A percentile compares a stretch with the other conserved stretches of the same genome.
Conservation (phyloP, 2,888 invertebrate species). For the Amphipyra tragopoginis region DNA sequence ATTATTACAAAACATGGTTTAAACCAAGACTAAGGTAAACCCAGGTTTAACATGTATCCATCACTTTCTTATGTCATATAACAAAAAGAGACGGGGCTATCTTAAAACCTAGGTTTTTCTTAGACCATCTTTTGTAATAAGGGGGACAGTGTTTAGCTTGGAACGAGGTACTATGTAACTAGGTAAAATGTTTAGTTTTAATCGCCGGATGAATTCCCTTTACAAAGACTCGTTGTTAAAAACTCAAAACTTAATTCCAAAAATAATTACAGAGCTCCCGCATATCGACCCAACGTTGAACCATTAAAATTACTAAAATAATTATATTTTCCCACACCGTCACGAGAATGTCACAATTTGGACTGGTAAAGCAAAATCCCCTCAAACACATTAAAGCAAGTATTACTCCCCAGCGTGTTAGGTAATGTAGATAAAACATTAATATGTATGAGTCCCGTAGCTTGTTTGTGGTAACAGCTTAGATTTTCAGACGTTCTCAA, state of each 20-base stretch:
- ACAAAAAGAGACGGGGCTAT: too few relatives aligned
- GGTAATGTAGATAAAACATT: conserved; percentile 85
- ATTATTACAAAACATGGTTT: too few relatives aligned
- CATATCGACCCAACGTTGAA: conserved; percentile 16
- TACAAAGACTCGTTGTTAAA: not conserved
- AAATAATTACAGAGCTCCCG: conserved; percentile 30
- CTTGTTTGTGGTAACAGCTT: conserved; percentile 82
- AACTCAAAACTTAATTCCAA: conserved; percentile 20
- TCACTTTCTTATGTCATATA: too few relatives aligned
- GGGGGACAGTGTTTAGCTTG: too few relatives aligned
- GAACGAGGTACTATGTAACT: too few relatives aligned
- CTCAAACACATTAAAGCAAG: conserved; percentile 81
- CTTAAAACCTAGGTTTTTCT: too few relatives aligned
- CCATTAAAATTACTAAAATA: conserved; percentile 42
- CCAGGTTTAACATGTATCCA: too few relatives aligned
- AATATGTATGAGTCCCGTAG: conserved; percentile 84
- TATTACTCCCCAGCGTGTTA: conserved; percentile 74
- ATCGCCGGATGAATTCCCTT: too few relatives aligned
- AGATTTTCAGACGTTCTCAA: conserved; percentile 81
- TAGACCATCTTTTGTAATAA: too few relatives aligned
- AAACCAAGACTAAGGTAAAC: too few relatives aligned
- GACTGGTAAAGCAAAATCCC: conserved; percentile 77
- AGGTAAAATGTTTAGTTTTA: too few relatives aligned
- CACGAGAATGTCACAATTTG: conserved; percentile 59
- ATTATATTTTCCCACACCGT: conserved; percentile 47